Evolutionary conservation across 2,113 vertebrate species (phyloP).

Genomic region (Pollachius pollachius): DNA sequence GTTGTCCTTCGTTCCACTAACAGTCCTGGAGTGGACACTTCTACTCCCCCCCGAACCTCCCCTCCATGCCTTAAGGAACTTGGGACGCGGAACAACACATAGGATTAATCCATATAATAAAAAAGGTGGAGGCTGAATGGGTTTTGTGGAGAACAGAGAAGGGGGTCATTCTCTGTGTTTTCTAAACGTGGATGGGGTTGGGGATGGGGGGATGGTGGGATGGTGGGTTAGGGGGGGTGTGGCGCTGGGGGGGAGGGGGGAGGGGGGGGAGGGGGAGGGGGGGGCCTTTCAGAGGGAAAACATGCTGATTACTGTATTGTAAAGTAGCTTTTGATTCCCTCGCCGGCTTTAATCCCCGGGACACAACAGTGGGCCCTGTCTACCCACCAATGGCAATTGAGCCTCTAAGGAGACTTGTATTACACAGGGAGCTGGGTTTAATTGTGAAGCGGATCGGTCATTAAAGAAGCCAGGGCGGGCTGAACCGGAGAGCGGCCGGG

Average conservation of each 20-base stretch:
- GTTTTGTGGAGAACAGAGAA: constrained; percentile 71
- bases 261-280: constrained; percentile 40
- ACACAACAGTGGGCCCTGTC: constrained; percentile 80
- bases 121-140: constrained; percentile 67
- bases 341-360: constrained; percentile 74
- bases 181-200: constrained; percentile 63
- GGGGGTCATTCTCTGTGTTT: constrained; percentile 72
- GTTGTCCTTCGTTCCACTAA: constrained; percentile 58
- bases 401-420: constrained; percentile 77
- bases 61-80: constrained; percentile 51
- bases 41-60: constrained; percentile 44
- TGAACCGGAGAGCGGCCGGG: constrained; percentile 69
- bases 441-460: constrained; percentile 77
- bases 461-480: constrained; percentile 73
- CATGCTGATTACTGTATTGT: constrained; percentile 87
- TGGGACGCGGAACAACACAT: constrained; percentile 60
- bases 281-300: constrained; percentile 80
- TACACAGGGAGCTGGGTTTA: constrained; percentile 75
- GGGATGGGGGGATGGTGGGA: no score
- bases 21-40: constrained; percentile 63
- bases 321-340: constrained; percentile 83
- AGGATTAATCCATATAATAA: constrained; percentile 74
- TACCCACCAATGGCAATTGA: constrained; percentile 61
- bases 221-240: no score
- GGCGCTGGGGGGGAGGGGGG: constrained; percentile 3